Evolutionary conservation across 2,888 invertebrate species (phyloP).

Genomic region (Glyphotaelius pellucidus): DNA sequence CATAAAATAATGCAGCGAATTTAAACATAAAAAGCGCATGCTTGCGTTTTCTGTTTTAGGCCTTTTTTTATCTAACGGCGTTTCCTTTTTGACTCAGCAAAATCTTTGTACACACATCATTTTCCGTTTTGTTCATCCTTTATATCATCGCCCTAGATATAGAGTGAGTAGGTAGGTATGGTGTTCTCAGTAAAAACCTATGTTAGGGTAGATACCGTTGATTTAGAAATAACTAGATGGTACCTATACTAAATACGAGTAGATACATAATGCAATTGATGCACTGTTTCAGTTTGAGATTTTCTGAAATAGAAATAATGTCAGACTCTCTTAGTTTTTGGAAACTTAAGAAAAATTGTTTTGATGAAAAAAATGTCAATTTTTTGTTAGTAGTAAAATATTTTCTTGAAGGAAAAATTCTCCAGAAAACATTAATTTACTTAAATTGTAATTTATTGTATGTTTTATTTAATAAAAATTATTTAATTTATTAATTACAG

Average conservation of each 20-base stretch:
- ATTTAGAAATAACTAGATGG: not conserved
- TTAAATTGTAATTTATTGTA: no score
- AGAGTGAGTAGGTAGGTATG: not conserved
- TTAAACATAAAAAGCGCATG: not conserved
- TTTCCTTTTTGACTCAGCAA: slow-evolving; percentile 34
- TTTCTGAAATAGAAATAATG: not conserved
- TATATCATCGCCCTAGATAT: not conserved
- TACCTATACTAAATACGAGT: not conserved
- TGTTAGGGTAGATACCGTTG: not conserved
- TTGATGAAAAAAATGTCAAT: no score
- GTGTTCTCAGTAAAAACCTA: not conserved
- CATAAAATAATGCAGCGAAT: not conserved
- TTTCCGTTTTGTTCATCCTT: slow-evolving; percentile 11
- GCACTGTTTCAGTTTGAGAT: not conserved
- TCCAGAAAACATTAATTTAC: no score
- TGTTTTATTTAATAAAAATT: no score
- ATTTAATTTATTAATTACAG: no score
- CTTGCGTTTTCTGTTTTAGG: not conserved
- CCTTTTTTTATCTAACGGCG: not conserved
- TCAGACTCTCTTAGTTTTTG: not conserved
- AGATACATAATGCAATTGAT: not conserved
- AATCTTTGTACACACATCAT: slow-evolving; percentile 19
- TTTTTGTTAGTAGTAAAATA: no score
- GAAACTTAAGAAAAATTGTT: no score
- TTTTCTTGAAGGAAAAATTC: no score